A percentile compares a stretch with the other conserved stretches of the same genome.
phyloP scores from a whole-genome alignment of 2,888 invertebrate species.

The Apantesis nais region DNA sequence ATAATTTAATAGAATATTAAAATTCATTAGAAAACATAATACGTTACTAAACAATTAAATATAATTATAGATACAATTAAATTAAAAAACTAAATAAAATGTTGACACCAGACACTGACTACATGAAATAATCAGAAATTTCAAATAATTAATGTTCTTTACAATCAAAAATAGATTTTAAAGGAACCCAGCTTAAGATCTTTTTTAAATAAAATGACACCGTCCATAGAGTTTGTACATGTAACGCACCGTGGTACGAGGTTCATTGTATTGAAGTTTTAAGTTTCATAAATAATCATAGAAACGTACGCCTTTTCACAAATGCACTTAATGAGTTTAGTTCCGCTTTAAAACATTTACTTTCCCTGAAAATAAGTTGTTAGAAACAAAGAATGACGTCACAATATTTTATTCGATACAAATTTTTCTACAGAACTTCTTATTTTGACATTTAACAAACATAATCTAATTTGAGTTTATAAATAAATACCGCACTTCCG shows the following conservation, averaged over 20 bases:
- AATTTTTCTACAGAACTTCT: neutral
- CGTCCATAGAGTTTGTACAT: neutral
- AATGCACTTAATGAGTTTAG: too few species aligned
- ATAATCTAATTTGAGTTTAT: too few species aligned
- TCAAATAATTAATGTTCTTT: neutral
- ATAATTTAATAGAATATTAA: neutral
- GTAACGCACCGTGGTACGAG: too few species aligned
- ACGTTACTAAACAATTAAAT: neutral
- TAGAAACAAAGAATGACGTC: neutral
- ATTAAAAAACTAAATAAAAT: neutral
- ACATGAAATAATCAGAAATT: neutral
- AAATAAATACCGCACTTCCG: too few species aligned
- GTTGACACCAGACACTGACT: neutral
- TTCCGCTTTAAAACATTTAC: too few species aligned
- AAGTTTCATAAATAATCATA: too few species aligned
- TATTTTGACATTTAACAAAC: neutral
- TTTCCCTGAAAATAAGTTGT: too few species aligned
- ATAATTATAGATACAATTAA: neutral
- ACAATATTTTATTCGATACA: neutral
- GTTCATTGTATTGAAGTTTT: too few species aligned
- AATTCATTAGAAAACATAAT: neutral
- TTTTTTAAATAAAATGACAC: neutral
- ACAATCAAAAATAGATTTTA: neutral
- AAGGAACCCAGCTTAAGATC: neutral
- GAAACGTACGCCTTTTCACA: too few species aligned